Evolutionary conservation across 2,888 invertebrate species (phyloP).

Genomic region (Drosophila melanosoma): DNA sequence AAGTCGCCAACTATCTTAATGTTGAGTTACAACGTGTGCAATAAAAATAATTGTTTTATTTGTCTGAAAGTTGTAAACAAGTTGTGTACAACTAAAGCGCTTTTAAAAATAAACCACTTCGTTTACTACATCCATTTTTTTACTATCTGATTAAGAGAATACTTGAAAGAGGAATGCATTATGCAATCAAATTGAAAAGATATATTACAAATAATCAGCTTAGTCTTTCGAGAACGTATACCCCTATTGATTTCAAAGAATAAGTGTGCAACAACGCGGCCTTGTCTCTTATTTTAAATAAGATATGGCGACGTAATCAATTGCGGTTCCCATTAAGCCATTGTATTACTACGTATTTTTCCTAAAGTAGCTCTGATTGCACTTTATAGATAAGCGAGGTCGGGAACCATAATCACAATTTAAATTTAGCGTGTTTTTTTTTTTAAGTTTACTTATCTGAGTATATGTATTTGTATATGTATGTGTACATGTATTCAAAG

Average conservation of each 20-base stretch:
- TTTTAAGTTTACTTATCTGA: conserved; percentile 25
- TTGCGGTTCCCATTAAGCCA: conserved; percentile 17
- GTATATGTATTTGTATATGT: not conserved
- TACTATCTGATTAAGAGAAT: not conserved
- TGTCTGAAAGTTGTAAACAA: conserved; percentile 8
- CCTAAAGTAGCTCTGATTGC: conserved; percentile 14
- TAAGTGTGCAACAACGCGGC: conserved; percentile 19
- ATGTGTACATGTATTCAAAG: not conserved
- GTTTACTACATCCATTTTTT: not conserved
- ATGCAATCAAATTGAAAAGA: conserved; percentile 15
- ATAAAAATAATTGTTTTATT: not conserved
- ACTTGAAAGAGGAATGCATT: not conserved
- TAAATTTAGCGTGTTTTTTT: conserved; percentile 27
- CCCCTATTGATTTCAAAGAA: conserved; percentile 26
- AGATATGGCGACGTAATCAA: conserved; percentile 31
- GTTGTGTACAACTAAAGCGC: conserved; percentile 6
- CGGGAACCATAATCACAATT: conserved; percentile 17
- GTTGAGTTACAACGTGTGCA: conserved; percentile 16
- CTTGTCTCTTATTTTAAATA: conserved; percentile 5
- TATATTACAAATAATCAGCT: conserved; percentile 23
- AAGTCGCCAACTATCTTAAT: conserved; percentile 5
- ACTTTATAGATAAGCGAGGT: conserved; percentile 32
- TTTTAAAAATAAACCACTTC: conserved; percentile 8
- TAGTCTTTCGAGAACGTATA: conserved; percentile 19
- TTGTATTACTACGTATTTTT: conserved; percentile 10